Conservation (phyloP, 2,113 vertebrate species). For the Clarias macrocephalus region DNA sequence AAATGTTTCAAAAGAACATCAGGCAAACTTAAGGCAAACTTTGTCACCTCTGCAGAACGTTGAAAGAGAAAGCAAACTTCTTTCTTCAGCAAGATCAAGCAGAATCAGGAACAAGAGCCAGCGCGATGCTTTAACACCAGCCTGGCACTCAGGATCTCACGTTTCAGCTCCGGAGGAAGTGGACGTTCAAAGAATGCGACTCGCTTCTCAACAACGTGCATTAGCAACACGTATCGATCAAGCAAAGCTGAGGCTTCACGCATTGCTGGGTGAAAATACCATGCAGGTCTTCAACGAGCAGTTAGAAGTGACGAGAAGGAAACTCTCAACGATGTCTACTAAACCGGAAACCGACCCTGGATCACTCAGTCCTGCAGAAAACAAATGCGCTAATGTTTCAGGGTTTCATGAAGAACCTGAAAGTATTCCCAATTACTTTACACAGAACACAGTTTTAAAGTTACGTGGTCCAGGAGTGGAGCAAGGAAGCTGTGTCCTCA, state of each 20-base stretch:
- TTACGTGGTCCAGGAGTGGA: constrained; percentile 63
- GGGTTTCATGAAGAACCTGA: neutral
- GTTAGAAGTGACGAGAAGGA: constrained; percentile 77
- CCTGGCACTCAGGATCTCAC: constrained; percentile 56
- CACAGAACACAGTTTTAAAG: no score
- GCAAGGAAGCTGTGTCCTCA: constrained; percentile 38
- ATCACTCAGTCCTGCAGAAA: neutral
- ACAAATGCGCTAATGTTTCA: neutral
- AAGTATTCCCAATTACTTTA: no score
- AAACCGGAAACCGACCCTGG: neutral
- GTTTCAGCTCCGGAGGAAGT: constrained; percentile 62
- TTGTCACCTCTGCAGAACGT: neutral
- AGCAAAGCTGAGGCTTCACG: constrained; percentile 81
- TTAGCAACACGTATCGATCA: constrained; percentile 74
- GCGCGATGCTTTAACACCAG: constrained; percentile 55
- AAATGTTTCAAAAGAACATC: constrained; percentile 56
- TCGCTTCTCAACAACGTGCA: constrained; percentile 75
- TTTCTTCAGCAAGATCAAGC: constrained; percentile 51
- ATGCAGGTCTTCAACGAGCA: constrained; percentile 79
- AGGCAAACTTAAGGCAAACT: constrained; percentile 46
- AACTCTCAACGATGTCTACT: constrained; percentile 60
- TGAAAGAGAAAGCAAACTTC: constrained; percentile 62
- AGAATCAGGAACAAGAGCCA: constrained; percentile 53
- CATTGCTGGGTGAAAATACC: constrained; percentile 80
- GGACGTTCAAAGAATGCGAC: constrained; percentile 69